A percentile compares a stretch with the other conserved stretches of the same genome.
phyloP scores from a whole-genome alignment of 1,140 invertebrate genomes.

The Pachyrhynchus sulphureomaculatus region DNA sequence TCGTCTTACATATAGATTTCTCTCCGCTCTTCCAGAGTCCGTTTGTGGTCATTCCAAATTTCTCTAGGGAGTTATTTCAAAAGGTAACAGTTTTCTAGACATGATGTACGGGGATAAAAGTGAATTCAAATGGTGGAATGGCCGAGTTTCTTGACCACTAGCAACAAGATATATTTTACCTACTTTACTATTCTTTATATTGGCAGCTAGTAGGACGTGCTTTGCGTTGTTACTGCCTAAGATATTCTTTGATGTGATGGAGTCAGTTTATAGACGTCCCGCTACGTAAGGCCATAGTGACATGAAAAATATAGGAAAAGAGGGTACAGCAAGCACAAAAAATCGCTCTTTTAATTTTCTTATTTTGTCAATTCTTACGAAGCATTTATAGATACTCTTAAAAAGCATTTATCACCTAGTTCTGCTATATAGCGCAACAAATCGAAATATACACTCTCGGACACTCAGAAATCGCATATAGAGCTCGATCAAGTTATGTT shows the following conservation, averaged over 20 bases:
- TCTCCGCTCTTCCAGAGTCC: constrained; percentile 30
- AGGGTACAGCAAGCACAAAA: too few relatives aligned
- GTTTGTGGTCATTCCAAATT: constrained; percentile 41
- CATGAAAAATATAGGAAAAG: too few relatives aligned
- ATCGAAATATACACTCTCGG: too few relatives aligned
- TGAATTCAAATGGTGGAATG: constrained; percentile 40
- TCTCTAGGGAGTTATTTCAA: constrained; percentile 36
- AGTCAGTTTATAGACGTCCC: constrained; percentile 20
- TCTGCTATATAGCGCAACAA: too few relatives aligned
- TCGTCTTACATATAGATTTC: constrained; percentile 20
- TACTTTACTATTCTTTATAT: constrained; percentile 30
- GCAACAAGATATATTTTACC: constrained; percentile 25
- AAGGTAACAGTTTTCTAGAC: constrained; percentile 30
- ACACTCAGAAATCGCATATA: too few relatives aligned
- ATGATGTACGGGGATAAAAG: constrained; percentile 40
- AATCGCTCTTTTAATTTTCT: too few relatives aligned
- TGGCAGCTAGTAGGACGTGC: constrained; percentile 29
- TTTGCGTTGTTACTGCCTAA: constrained; percentile 8
- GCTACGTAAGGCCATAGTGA: too few relatives aligned
- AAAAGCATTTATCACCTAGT: too few relatives aligned
- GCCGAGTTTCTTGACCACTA: constrained; percentile 26
- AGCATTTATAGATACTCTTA: too few relatives aligned
- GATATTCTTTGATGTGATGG: constrained; percentile 15
- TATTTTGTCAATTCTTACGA: too few relatives aligned
- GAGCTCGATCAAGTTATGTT: too few relatives aligned